These are phyloP conservation scores for Phocides pigmalion DNA, from an alignment of 1,140 invertebrate species.

Conservation along the genomic window DNA sequence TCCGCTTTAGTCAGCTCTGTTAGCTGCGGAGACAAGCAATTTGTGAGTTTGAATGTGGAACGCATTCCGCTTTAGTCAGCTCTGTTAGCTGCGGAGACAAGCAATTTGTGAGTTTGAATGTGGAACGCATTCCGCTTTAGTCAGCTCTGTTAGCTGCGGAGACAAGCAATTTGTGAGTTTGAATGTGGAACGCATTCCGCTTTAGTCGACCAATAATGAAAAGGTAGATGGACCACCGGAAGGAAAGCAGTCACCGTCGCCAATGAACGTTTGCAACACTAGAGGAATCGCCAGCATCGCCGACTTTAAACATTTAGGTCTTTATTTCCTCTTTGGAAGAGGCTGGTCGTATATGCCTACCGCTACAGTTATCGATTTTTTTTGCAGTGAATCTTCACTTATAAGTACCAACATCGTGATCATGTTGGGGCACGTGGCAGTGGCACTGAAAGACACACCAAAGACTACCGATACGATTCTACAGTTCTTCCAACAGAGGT, in stretches of 20 bases:
- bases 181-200: too few relatives aligned
- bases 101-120: constrained; percentile 74
- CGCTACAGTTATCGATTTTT: constrained; percentile 39
- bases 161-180: constrained; percentile 65
- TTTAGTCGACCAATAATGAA: constrained; percentile 89
- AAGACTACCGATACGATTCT: constrained; percentile 97
- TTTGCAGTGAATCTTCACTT: constrained; percentile 91
- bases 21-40: constrained; percentile 94
- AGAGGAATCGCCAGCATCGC: too few relatives aligned
- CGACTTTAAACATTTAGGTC: too few relatives aligned
- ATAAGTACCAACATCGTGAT: constrained; percentile 98
- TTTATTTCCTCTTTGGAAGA: too few relatives aligned
- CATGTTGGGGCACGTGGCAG: constrained; percentile 98
- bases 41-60: too few relatives aligned
- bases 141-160: constrained; percentile 62
- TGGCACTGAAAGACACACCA: constrained; percentile 95
- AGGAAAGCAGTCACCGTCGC: too few relatives aligned
- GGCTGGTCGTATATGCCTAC: too few relatives aligned
- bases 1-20: constrained; percentile 97
- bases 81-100: too few relatives aligned
- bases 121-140: constrained; percentile 96
- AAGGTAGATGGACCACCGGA: too few relatives aligned
- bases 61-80: constrained; percentile 93
- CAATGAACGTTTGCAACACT: too few relatives aligned
- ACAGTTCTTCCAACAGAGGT: constrained; percentile 97